Percentiles rank a stretch among this genome's conserved stretches.
phyloP scores from a whole-genome alignment of 1,140 invertebrate species.

The Brachionus plicatilis region DNA sequence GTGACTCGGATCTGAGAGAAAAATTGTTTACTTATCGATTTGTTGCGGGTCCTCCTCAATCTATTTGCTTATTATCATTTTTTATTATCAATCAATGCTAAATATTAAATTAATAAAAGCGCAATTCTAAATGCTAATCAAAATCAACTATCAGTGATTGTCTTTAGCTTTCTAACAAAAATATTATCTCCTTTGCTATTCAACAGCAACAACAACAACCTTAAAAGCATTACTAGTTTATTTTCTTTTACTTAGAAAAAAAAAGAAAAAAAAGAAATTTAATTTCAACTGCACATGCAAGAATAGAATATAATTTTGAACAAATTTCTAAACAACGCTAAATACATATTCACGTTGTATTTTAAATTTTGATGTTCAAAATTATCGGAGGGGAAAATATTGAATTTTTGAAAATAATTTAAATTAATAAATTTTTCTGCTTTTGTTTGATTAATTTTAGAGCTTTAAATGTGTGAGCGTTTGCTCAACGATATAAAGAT shows the following conservation, averaged over 20 bases:
- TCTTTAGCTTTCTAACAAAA: background rate
- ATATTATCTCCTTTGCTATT: background rate
- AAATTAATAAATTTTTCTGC: background rate
- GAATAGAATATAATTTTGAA: background rate
- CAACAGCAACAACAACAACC: background rate
- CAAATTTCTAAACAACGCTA: background rate
- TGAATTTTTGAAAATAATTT: background rate
- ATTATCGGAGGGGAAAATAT: background rate
- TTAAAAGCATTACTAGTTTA: background rate
- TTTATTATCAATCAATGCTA: background rate
- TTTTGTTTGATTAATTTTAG: background rate
- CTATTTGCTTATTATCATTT: background rate
- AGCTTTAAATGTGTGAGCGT: background rate
- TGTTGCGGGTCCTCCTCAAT: background rate
- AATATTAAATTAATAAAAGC: background rate
- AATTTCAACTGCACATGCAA: background rate
- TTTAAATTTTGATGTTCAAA: background rate
- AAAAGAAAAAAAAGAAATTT: background rate
- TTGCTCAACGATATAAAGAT: background rate
- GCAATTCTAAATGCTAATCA: background rate
- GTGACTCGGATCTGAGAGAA: background rate
- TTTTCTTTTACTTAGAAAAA: background rate
- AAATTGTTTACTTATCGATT: conserved; percentile 5
- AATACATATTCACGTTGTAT: background rate
- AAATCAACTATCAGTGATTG: background rate